Base-by-base conservation (phyloP, 2,797 vertebrate species). In the Borostomias antarcticus region DNA sequence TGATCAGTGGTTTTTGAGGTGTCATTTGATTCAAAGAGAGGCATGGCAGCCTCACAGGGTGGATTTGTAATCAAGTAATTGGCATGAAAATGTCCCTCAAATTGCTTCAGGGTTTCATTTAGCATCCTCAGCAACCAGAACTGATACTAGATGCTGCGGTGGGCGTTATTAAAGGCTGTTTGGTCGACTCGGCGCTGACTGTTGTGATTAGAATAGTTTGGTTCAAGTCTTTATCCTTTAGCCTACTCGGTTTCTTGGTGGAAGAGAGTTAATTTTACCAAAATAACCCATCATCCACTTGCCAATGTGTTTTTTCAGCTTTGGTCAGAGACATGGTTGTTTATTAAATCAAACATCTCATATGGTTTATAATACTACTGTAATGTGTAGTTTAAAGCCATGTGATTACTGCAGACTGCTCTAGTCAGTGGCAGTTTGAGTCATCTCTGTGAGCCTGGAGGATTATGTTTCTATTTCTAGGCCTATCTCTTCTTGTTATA, bases 181-280 rank as follows among this genome's bases (percentile, higher is more conserved):
- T 72, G 4, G n/a, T 9, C 7, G 10, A 33, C 66, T 66, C 58
- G 28, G 30, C 83, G 70, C 82, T 52, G 33, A 80, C 47, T 70
- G 56, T 61, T 21, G 50, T 78, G 76, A 83, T 88, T 83, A 47
- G 82, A 79, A 84, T 85, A 77, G 64, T 84, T 78, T 76, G 72
- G 69, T 81, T 64, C 53, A 71, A 61, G 43, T 74, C 60, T 75
- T 81, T 25, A 65, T 82, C 51, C 63, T 76, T 72, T 17, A 17
- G 15, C 40, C n/a, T 66, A 32, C 62, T 85, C 81, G 71, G 40
- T 65, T 69, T 82, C 66, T 84, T 83, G 76, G 75, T 76, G 5
- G n/a, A 66, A 70, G 53, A 54, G 23, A 64, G 26, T 67, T 62
- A 61, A 73, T 58, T 80, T 78, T 69, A 80, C 78, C 61, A 80